A percentile compares a stretch with the other conserved stretches of the same genome.
Conservation (phyloP, 2,113 vertebrate genomes). For the Channa maculata region DNA sequence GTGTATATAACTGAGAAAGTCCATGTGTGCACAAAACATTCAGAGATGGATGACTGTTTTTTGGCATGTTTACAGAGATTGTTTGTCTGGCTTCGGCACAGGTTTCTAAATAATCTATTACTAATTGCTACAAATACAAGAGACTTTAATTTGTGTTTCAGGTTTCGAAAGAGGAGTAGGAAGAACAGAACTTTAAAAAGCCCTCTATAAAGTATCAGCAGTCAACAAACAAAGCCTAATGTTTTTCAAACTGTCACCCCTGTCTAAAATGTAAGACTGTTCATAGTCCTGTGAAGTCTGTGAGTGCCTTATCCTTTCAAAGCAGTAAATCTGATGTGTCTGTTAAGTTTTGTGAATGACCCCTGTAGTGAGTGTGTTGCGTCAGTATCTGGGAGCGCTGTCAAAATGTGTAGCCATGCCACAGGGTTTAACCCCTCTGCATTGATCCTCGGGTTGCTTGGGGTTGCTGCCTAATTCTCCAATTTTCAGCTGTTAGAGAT, state of each 20-base stretch:
- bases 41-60: background rate
- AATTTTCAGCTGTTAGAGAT: slow-evolving; percentile 88
- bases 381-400: slow-evolving; percentile 67
- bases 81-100: background rate
- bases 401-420: slow-evolving; percentile 69
- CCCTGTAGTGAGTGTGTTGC: slow-evolving; percentile 61
- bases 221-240: background rate
- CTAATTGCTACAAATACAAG: slow-evolving; percentile 1
- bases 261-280: slow-evolving; percentile 53
- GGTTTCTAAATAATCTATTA: slow-evolving; percentile 8
- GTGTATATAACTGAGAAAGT: slow-evolving; percentile 27
- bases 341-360: slow-evolving; percentile 79
- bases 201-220: background rate
- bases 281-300: slow-evolving; percentile 59
- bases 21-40: slow-evolving; percentile 4
- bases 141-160: slow-evolving; percentile 4
- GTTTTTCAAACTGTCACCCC: slow-evolving; percentile 42
- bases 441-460: slow-evolving; percentile 74
- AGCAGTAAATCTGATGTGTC: slow-evolving; percentile 81
- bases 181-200: too few species aligned
- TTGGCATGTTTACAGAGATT: background rate
- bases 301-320: slow-evolving; percentile 76
- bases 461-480: slow-evolving; percentile 79
- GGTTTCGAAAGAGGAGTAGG: background rate
- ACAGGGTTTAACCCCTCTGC: slow-evolving; percentile 79